Conservation (phyloP, 2,113 vertebrate species). For the Formicarius rufipectus region DNA sequence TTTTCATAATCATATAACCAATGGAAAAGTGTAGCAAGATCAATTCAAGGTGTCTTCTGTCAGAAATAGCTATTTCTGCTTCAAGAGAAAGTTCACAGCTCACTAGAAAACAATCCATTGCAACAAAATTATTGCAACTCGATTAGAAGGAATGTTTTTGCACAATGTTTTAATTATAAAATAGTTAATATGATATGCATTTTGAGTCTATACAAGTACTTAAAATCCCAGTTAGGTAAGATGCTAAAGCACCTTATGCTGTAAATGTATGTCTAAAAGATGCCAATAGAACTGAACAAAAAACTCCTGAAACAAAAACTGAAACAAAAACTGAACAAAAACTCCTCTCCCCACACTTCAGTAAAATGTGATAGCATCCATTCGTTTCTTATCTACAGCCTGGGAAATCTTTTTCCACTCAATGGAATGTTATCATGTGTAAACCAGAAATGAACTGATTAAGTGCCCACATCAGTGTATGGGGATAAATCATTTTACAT, state of each 20-base stretch:
- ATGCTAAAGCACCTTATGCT: not conserved
- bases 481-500: not conserved
- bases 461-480: not conserved
- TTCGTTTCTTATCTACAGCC: not conserved
- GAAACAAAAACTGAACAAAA: not conserved
- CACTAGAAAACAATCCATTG: not conserved
- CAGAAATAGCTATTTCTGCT: not conserved
- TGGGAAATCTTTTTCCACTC: not conserved
- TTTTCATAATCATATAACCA: not conserved
- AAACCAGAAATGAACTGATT: not conserved
- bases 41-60: not conserved
- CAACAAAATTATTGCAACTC: not conserved
- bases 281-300: not conserved
- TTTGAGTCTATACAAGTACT: not conserved
- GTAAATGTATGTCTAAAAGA: not conserved
- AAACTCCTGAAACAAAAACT: too few relatives aligned
- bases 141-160: not conserved
- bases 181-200: not conserved
- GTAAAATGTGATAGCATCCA: not conserved
- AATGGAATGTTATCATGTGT: not conserved
- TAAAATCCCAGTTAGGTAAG: not conserved
- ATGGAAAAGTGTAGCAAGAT: not conserved
- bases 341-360: not conserved
- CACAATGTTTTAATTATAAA: not conserved
- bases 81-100: not conserved